phyloP scores from a whole-genome alignment of 37 sponge, comb jelly and placozoan genomes.

The Ephydatia muelleri region DNA sequence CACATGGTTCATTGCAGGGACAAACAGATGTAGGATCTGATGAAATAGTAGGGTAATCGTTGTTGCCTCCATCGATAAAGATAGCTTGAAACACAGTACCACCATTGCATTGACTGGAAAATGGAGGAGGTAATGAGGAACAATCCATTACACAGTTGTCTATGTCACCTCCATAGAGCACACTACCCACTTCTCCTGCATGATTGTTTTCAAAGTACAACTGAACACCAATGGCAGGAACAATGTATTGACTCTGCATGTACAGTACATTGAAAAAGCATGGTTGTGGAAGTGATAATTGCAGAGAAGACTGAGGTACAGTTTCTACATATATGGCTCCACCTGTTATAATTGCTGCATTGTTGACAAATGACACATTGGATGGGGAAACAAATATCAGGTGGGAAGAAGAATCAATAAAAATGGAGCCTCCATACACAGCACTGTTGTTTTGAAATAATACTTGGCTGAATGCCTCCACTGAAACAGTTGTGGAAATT shows the following conservation, averaged over 20 bases:
- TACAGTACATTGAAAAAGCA: constrained; percentile 9
- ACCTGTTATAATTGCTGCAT: not conserved
- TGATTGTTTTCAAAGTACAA: constrained; percentile 12
- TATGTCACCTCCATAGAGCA: constrained; percentile 21
- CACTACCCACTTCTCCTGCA: constrained; percentile 14
- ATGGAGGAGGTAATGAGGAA: not conserved
- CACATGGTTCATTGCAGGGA: not conserved
- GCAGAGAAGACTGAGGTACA: not conserved
- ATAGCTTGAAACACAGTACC: constrained; percentile 5
- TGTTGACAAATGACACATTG: constrained; percentile 3
- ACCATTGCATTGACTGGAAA: not conserved
- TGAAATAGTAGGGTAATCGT: not conserved
- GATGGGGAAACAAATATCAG: not conserved
- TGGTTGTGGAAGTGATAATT: not conserved
- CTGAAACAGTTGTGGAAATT: not conserved
- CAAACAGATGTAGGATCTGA: constrained; percentile 12
- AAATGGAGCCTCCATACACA: not conserved
- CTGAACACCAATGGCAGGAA: not conserved
- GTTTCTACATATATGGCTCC: constrained; percentile 6
- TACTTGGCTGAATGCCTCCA: not conserved
- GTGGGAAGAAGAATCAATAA: not conserved
- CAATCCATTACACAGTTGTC: constrained; percentile 15
- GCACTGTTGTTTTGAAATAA: constrained; percentile 4
- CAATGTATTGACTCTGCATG: not conserved
- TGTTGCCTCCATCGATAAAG: not conserved